Evolutionary conservation across 2,888 invertebrate genomes (phyloP).

Genomic region (Gymnocheta viridis): DNA sequence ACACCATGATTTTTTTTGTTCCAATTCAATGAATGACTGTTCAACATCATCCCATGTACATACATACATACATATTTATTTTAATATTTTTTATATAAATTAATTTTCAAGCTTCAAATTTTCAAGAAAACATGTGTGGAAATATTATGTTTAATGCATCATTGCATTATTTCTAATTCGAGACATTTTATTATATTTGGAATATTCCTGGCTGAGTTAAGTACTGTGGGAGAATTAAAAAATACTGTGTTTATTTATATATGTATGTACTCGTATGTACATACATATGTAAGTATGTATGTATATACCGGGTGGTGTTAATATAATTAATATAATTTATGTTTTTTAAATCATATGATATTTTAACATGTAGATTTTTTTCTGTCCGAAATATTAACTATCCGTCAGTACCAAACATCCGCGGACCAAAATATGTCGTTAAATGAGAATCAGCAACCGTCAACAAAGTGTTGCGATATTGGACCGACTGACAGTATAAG

Average conservation of each 20-base stretch:
- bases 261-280: no score
- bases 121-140: conserved; percentile 37
- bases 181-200: conserved; percentile 15
- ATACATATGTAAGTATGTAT: no score
- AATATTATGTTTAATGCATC: conserved; percentile 28
- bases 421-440: no score
- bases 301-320: no score
- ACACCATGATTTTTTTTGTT: conserved; percentile 40
- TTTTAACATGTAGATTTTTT: no score
- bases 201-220: conserved; percentile 37
- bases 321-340: no score
- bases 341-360: no score
- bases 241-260: background rate
- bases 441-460: no score
- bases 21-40: conserved; percentile 21
- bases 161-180: conserved; percentile 28
- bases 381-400: no score
- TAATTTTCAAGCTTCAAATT: conserved; percentile 34
- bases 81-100: background rate
- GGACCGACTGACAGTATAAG: no score
- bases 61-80: background rate
- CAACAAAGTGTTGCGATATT: no score
- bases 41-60: conserved; percentile 57
- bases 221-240: conserved; percentile 23
- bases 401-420: no score